Base-by-base conservation (phyloP, 2,888 invertebrate genomes). In the Suillia variegata region DNA sequence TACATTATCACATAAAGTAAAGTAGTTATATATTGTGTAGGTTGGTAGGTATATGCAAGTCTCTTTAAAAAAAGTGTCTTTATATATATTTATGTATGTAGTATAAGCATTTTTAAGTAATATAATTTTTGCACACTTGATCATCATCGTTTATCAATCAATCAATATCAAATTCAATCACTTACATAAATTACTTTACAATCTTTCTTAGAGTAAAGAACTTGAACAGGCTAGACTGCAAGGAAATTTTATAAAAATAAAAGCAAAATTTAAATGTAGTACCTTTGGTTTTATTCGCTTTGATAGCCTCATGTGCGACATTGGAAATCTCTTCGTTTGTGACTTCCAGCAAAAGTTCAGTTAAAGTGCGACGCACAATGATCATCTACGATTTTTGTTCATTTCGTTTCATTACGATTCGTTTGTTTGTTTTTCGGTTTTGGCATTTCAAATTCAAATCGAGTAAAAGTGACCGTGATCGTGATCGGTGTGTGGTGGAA, bases 261-360 rank as follows among this genome's bases (percentile, higher is more conserved):
- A 31, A 31, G 26, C 20, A 33, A 47, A 45, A 55, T n/a, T 49
- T 55, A 50, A 58, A 42, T 56, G 18, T 58, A 85, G 88, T 92
- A 93, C 93, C 93, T 93, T 93, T 92, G 79, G 84, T 81, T 84
- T 87, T 86, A 78, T 88, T 88, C 84, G 88, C 90, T 85, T 88
- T 89, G 83, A 90, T 86, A 80, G 94, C 92, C 85, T 96, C 95
- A 82, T 88, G 88, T 83, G 93, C 93, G 77, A 96, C 88, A 76
- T 85, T 85, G 76, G 87, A 85, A 79, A 98, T 93, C 86, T 96
- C 94, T 82, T 90, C 89, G 82, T 92, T 93, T 21, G 98, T 98
- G 74, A 96, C 96, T 82, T 95, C 94, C 73, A 98, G 86, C 63
- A 98, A 87, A 75, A 98, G 91, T 84, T 96, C 96, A 26, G 98